Evolutionary conservation across 2,113 vertebrate genomes (phyloP), one percentile per base, ranked within the genome.

Genomic region (Neodon shergylaensis): DNA sequence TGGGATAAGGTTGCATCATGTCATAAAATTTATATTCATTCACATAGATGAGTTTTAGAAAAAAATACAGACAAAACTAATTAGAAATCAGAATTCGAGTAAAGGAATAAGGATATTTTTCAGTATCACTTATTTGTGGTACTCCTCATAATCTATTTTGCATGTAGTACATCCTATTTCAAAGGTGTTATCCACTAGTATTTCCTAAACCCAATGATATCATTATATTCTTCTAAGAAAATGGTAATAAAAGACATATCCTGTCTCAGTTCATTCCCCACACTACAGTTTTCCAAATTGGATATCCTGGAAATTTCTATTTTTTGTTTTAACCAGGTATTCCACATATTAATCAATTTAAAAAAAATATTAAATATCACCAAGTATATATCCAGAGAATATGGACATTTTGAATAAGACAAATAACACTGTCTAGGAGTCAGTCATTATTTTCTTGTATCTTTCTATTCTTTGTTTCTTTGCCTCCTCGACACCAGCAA

Each of bases 291-390:
- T 74, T 61, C 28, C 33, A 86, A 36, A 88, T n/a, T 17, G 82
- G 11, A 49, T 2, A 70, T 31, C 49, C 39, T 68, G 31, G 33
- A 92, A 78, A 81, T 90, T 4, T 81, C 5, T 65, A 81, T 72
- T 85, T 85, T 95, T 12, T 8, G 61, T 79, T 36, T n/a, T 83
- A 58, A 84, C 4, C 28, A 89, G 22, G n/a, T 89, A 17, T 83
- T 92, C 87, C 14, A 83, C 88, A 33, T 12, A 84, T 84, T 83
- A 95, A 24, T 7, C 11, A 94, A 63, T 39, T 95, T 94, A 79
- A 91, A 61, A 61, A 92, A 94, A 91, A 24, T 93, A 44, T 65
- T 47, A 73, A 24, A 83, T 28, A 70, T 74, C 42, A 94, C 31
- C 77, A 74, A 88, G 8, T 36, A 90, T 39, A 65, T 83, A 70